A percentile compares a stretch with the other conserved stretches of the same genome.
phyloP scores from a whole-genome alignment of 1,140 invertebrate genomes.

The Aphelinus atriplicis region DNA sequence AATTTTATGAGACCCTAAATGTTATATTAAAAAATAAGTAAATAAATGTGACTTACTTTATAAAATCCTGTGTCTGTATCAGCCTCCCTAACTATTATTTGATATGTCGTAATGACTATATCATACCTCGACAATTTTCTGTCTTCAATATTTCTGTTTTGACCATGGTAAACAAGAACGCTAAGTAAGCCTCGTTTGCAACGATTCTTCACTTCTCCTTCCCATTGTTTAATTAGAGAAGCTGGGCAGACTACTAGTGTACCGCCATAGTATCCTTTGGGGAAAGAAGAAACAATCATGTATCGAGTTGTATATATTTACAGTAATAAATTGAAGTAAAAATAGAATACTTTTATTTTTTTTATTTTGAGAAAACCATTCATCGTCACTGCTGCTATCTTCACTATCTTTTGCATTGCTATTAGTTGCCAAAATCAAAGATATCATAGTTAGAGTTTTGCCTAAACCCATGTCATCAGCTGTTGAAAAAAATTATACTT shows the following conservation, averaged over 20 bases:
- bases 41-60: slow-evolving; percentile 40
- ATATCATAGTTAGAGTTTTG: slow-evolving; percentile 93
- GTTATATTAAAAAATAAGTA: not conserved
- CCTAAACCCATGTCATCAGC: slow-evolving; percentile 97
- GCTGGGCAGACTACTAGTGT: slow-evolving; percentile 92
- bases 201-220: slow-evolving; percentile 78
- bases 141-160: slow-evolving; percentile 73
- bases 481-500: slow-evolving; percentile 51
- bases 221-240: slow-evolving; percentile 86
- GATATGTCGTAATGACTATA: slow-evolving; percentile 83
- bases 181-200: slow-evolving; percentile 71
- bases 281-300: no score
- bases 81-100: slow-evolving; percentile 71
- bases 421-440: slow-evolving; percentile 69
- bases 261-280: slow-evolving; percentile 65
- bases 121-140: slow-evolving; percentile 72
- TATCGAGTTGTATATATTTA: not conserved
- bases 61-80: slow-evolving; percentile 49
- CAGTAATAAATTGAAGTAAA: slow-evolving; percentile 35
- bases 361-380: slow-evolving; percentile 46
- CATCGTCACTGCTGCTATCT: slow-evolving; percentile 43
- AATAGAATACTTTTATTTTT: slow-evolving; percentile 53
- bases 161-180: slow-evolving; percentile 83
- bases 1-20: no score
- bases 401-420: slow-evolving; percentile 47